Evolutionary conservation across 2,888 invertebrate genomes (phyloP).

Genomic region (Spatulosminthurus flaviceps): DNA sequence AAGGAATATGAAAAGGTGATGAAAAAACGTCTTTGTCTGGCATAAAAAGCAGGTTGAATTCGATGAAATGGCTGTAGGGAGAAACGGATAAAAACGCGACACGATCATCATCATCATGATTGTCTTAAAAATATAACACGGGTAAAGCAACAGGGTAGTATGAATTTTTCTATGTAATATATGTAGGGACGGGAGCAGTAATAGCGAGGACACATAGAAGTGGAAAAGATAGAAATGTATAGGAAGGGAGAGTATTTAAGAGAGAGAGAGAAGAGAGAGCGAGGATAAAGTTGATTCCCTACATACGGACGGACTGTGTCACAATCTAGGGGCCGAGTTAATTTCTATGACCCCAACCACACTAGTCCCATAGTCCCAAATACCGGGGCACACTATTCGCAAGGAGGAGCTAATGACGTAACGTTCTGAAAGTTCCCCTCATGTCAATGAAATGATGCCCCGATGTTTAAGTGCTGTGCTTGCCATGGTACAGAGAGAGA

Average conservation of each 20-base stretch:
- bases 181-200: no score
- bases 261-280: neutral
- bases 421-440: slow-evolving; percentile 21
- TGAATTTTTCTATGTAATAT: neutral
- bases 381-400: slow-evolving; percentile 28
- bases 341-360: slow-evolving; percentile 26
- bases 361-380: slow-evolving; percentile 6
- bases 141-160: neutral
- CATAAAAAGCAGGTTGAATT: no score
- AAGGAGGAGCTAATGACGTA: slow-evolving; percentile 36
- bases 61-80: no score
- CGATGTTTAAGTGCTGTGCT: neutral
- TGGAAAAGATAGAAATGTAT: neutral
- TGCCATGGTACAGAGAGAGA: neutral
- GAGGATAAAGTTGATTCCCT: slow-evolving; percentile 11
- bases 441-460: slow-evolving; percentile 27
- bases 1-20: no score
- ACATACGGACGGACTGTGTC: slow-evolving; percentile 2
- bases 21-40: no score
- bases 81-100: no score
- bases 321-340: slow-evolving; percentile 27
- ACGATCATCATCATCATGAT: no score
- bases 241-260: neutral
- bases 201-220: neutral
- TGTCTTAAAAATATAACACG: no score